phyloP scores from a whole-genome alignment of 2,888 invertebrate genomes.

The Apotomis betuletana region DNA sequence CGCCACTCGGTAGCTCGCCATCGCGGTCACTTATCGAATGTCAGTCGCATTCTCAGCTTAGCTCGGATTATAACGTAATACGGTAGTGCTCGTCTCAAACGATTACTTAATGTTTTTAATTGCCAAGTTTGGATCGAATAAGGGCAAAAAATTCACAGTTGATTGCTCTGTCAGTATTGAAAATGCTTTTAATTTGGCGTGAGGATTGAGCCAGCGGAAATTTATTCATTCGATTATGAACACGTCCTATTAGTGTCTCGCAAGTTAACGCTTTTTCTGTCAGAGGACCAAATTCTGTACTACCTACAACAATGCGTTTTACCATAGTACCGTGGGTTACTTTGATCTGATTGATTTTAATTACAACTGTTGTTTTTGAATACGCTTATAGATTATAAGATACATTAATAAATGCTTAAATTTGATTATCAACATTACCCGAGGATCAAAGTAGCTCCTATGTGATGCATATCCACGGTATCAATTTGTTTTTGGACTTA shows the following conservation, averaged over 20 bases:
- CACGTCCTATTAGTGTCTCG: background rate
- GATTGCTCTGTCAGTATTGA: conserved; percentile 38
- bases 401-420: too few relatives aligned
- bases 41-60: conserved; percentile 69
- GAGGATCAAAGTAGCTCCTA: too few relatives aligned
- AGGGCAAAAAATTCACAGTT: conserved; percentile 42
- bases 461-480: too few relatives aligned
- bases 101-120: conserved; percentile 75
- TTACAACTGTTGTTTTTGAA: too few relatives aligned
- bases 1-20: conserved; percentile 63
- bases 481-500: too few relatives aligned
- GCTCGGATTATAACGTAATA: conserved; percentile 80
- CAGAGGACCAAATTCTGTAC: background rate
- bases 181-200: conserved; percentile 30
- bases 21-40: conserved; percentile 72
- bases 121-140: conserved; percentile 60
- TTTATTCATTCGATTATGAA: conserved; percentile 19
- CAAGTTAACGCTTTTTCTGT: background rate
- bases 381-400: too few relatives aligned
- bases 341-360: too few relatives aligned
- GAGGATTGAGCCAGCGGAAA: background rate
- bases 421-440: too few relatives aligned
- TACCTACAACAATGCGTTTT: too few relatives aligned
- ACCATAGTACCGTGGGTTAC: too few relatives aligned
- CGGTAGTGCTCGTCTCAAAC: conserved; percentile 72